These are phyloP conservation scores for Stratiomys singularior DNA, from an alignment of 2,888 invertebrate species.

Conservation along the genomic window DNA sequence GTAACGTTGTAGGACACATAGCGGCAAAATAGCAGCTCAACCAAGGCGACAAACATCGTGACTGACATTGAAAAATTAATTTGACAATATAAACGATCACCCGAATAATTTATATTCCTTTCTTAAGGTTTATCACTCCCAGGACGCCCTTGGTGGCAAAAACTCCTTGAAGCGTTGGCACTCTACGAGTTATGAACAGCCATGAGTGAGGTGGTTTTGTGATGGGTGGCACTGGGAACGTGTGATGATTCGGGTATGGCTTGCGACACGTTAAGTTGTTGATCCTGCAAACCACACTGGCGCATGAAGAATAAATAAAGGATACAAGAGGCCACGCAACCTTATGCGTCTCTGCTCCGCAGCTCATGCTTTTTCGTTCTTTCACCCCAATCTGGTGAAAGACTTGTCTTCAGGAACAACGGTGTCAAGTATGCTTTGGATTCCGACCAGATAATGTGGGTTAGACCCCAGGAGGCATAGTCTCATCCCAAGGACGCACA, in stretches of 20 bases:
- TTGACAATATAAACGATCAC: slow-evolving; percentile 42
- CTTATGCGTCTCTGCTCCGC: not conserved
- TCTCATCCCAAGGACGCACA: not conserved
- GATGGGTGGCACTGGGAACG: not conserved
- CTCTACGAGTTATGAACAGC: not conserved
- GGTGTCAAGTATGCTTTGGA: slow-evolving; percentile 27
- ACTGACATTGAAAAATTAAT: slow-evolving; percentile 46
- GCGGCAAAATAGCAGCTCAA: slow-evolving; percentile 19
- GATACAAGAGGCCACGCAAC: slow-evolving; percentile 10
- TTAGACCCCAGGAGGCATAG: slow-evolving; percentile 9
- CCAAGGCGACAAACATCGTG: slow-evolving; percentile 22
- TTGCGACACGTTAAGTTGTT: slow-evolving; percentile 35
- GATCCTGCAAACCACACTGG: slow-evolving; percentile 27
- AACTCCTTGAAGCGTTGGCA: slow-evolving; percentile 1
- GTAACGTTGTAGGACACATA: not conserved
- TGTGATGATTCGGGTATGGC: slow-evolving; percentile 6
- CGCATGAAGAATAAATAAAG: slow-evolving; percentile 37
- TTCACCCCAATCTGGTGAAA: not conserved
- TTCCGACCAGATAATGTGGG: slow-evolving; percentile 23
- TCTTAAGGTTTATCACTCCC: slow-evolving; percentile 34
- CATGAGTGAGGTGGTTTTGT: not conserved
- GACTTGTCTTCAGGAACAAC: not conserved
- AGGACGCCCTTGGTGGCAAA: slow-evolving; percentile 12
- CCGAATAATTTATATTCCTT: slow-evolving; percentile 40
- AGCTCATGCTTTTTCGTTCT: not conserved